Evolutionary conservation across 1,140 invertebrate genomes (phyloP).

Genomic region (Zaprionus ornatus): DNA sequence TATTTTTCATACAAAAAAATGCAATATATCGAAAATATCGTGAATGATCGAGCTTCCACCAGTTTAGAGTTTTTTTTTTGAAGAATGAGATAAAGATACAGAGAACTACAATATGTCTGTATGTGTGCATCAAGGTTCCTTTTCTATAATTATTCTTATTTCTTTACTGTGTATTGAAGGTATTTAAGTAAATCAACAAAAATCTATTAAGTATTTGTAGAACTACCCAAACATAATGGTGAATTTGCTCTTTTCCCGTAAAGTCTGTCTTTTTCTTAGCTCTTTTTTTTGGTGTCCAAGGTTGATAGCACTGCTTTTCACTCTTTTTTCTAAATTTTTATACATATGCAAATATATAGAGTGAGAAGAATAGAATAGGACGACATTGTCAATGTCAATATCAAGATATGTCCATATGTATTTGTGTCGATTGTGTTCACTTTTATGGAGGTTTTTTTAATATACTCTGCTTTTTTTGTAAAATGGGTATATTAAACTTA

Average conservation of each 20-base stretch:
- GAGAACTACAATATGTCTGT: too few species aligned
- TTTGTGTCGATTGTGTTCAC: conserved; percentile 19
- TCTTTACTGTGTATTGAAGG: not conserved
- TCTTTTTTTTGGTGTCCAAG: not conserved
- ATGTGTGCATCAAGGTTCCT: too few species aligned
- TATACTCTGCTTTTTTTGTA: not conserved
- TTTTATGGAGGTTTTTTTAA: not conserved
- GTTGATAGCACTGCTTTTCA: not conserved
- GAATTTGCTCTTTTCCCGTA: too few species aligned
- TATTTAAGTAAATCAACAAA: too few species aligned
- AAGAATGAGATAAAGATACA: not conserved
- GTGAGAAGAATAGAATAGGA: not conserved
- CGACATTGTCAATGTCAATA: conserved; percentile 78
- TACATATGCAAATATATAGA: not conserved
- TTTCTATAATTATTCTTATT: not conserved
- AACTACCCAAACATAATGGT: too few species aligned
- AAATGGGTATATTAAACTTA: not conserved
- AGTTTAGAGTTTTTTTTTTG: not conserved
- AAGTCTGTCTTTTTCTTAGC: too few species aligned
- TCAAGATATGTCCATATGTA: conserved; percentile 39
- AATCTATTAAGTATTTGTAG: too few species aligned
- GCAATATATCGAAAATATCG: too few species aligned
- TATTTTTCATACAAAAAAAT: too few species aligned
- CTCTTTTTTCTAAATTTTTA: not conserved
- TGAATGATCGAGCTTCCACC: too few species aligned